Percentiles rank a stretch among this genome's conserved stretches.
Conservation (phyloP, 2,888 invertebrate genomes). For the Timandra comae region DNA sequence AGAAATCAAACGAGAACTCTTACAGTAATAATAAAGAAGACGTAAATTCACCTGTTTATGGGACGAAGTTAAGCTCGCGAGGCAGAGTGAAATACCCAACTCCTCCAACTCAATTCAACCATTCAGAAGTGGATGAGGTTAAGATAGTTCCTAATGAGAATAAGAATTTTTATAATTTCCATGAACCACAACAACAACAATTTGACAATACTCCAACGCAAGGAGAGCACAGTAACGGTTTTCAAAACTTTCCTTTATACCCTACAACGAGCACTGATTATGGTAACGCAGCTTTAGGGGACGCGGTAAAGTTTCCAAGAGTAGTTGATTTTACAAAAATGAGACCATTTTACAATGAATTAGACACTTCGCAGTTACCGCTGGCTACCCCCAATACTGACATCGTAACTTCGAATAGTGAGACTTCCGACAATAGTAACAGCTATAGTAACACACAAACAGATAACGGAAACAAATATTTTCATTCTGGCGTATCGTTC, state of each 20-base stretch:
- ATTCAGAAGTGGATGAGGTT: slow-evolving; percentile 38
- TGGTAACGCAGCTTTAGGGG: slow-evolving; percentile 28
- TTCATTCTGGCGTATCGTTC: slow-evolving; percentile 24
- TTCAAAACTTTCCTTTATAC: slow-evolving; percentile 36
- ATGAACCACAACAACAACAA: slow-evolving; percentile 25
- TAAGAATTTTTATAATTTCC: slow-evolving; percentile 30
- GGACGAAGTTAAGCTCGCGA: slow-evolving; percentile 53
- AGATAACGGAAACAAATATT: slow-evolving; percentile 30
- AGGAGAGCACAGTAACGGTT: slow-evolving; percentile 19
- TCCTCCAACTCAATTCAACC: slow-evolving; percentile 33
- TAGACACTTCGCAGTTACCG: slow-evolving; percentile 45
- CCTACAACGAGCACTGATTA: slow-evolving; percentile 31
- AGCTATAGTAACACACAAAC: slow-evolving; percentile 28
- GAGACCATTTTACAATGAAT: slow-evolving; percentile 43
- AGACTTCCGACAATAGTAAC: slow-evolving; percentile 29
- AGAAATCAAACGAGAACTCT: slow-evolving; percentile 29
- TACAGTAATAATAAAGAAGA: slow-evolving; percentile 33
- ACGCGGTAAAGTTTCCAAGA: slow-evolving; percentile 47
- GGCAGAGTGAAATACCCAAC: slow-evolving; percentile 36
- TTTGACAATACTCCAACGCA: slow-evolving; percentile 35
- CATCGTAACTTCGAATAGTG: slow-evolving; percentile 25
- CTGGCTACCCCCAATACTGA: slow-evolving; percentile 31
- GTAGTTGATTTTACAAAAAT: slow-evolving; percentile 60
- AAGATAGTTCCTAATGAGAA: slow-evolving; percentile 37
- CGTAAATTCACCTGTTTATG: slow-evolving; percentile 48